phyloP scores from a whole-genome alignment of 2,113 vertebrate genomes.

The Polypterus bichir region DNA sequence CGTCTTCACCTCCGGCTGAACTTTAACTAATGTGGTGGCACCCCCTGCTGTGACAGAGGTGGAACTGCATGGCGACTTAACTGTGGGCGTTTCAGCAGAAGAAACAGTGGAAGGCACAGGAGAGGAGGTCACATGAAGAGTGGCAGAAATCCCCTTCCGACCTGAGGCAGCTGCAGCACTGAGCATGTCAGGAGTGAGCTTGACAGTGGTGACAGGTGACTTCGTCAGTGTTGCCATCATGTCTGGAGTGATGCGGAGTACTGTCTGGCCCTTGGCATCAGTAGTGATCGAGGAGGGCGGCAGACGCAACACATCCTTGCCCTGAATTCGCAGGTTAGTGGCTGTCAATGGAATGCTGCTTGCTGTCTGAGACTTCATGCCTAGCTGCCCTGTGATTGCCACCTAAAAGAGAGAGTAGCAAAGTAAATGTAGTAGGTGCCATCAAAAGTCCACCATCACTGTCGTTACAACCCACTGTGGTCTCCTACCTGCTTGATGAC shows the following conservation, averaged over 20 bases:
- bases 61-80: slow-evolving; percentile 24
- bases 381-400: slow-evolving; percentile 83
- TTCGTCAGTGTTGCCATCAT: slow-evolving; percentile 97
- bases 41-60: slow-evolving; percentile 33
- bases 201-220: slow-evolving; percentile 85
- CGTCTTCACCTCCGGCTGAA: slow-evolving; percentile 66
- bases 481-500: slow-evolving; percentile 82
- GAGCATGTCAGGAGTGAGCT: slow-evolving; percentile 88
- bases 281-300: slow-evolving; percentile 91
- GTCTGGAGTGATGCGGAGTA: slow-evolving; percentile 89
- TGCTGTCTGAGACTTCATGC: slow-evolving; percentile 65
- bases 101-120: slow-evolving; percentile 46
- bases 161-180: slow-evolving; percentile 43
- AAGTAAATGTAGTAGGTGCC: too few relatives aligned
- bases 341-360: slow-evolving; percentile 72
- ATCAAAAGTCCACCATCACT: too few relatives aligned
- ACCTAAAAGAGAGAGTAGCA: slow-evolving; percentile 49
- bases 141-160: slow-evolving; percentile 63
- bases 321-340: slow-evolving; percentile 87
- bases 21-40: slow-evolving; percentile 64
- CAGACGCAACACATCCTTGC: slow-evolving; percentile 86
- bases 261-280: slow-evolving; percentile 86
- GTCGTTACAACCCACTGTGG: too few relatives aligned
- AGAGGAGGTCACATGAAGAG: slow-evolving; percentile 70
- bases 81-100: slow-evolving; percentile 40